Base-by-base conservation (phyloP, 2,888 invertebrate genomes). In the Harmothoe impar region DNA sequence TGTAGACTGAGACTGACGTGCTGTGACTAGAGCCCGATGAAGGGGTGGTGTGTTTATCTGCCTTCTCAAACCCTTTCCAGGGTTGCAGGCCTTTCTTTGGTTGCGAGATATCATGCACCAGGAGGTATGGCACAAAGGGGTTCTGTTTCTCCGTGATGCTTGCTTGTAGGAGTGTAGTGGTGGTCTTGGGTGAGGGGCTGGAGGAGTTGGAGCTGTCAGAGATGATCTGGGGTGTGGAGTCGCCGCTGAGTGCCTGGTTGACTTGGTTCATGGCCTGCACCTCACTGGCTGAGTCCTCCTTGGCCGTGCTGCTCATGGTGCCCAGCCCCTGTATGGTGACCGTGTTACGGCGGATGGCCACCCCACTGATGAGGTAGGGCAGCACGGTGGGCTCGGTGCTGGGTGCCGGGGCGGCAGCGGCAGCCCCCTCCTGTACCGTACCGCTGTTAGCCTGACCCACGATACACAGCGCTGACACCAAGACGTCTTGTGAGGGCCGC, bases 181-280 rank as follows among this genome's bases (percentile, higher is more conserved):
- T 77, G 5, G 86, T n/a, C 29, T 84, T 90, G 51, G 56, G 86
- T 17, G 68, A 62, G 25, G 56, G 35, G n/a, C 29, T 85, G 68
- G 56, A 84, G 25, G 90, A 62, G 35, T 52, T 86, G 68, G 84
- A 84, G 62, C 94, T 95, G 54, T 96, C 96, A 91, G 96, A 96
- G 96, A 96, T 96, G 92, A 96, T 96, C 93, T 96, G 96, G 90
- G 96, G 94, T 29, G 94, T 93, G 91, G 95, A 94, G 68, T 95
- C 95, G 35, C 94, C 93, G 94, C 96, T 97, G 91, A 97, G 97
- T 0, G 97, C 97, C 95, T 97, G 97, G 94, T 97, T 97, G 91
- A 97, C 97, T 94, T 97, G 97, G 95, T 98, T 98, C 97, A 98
- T 97, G 23, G 97, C 97, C 93, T 97, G 97, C 15, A 98, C 97